Conservation (phyloP, 2,797 vertebrate species). For the Holocentrus rufus region DNA sequence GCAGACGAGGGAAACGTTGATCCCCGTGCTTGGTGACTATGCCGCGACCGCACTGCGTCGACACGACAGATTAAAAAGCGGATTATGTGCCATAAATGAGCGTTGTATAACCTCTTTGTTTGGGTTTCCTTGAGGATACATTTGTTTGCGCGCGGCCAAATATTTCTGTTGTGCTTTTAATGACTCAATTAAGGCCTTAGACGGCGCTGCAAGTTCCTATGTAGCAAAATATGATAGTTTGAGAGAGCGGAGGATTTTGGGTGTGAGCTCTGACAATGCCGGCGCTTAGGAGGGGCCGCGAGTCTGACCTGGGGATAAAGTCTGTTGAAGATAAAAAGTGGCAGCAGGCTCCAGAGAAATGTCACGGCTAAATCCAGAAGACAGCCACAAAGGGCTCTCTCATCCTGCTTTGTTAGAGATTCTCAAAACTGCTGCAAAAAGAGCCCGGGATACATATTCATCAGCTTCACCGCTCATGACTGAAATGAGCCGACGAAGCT, state of each 20-base stretch:
- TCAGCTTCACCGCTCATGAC: constrained; percentile 54
- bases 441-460: constrained; percentile 70
- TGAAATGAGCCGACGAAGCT: constrained; percentile 63
- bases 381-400: constrained; percentile 69
- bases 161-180: constrained; percentile 20
- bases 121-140: constrained; percentile 16
- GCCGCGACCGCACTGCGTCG: constrained; percentile 60
- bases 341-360: constrained; percentile 67
- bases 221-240: constrained; percentile 29
- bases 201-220: background rate
- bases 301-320: constrained; percentile 68
- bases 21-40: constrained; percentile 15
- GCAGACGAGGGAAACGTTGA: constrained; percentile 28
- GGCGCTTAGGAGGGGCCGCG: constrained; percentile 45
- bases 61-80: constrained; percentile 65
- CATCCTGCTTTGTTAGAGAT: constrained; percentile 71
- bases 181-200: constrained; percentile 29
- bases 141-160: constrained; percentile 37
- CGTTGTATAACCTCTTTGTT: constrained; percentile 51
- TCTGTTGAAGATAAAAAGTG: constrained; percentile 64
- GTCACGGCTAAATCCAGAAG: constrained; percentile 75
- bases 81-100: constrained; percentile 63
- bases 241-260: constrained; percentile 25
- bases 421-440: constrained; percentile 61
- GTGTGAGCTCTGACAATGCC: constrained; percentile 49